Conservation (phyloP, 2,888 invertebrate genomes). For the Hirtodrosophila trivittata region DNA sequence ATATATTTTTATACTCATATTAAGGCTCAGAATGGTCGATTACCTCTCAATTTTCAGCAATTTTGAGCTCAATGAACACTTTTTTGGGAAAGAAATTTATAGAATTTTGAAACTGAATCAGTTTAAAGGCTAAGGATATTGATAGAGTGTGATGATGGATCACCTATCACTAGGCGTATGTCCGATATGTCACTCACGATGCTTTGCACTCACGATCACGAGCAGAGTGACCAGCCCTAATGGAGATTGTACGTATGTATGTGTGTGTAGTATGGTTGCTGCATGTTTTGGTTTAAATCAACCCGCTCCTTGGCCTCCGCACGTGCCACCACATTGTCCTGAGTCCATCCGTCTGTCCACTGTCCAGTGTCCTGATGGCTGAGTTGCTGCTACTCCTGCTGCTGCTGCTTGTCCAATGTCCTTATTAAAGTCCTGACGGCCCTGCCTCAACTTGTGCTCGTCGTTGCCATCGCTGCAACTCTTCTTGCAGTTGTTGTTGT, state of each 20-base stretch:
- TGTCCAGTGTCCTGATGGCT: constrained; percentile 42
- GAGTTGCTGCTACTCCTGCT: constrained; percentile 24
- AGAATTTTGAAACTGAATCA: too few species aligned
- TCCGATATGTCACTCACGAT: constrained; percentile 8
- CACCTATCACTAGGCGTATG: too few species aligned
- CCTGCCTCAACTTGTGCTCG: constrained; percentile 73
- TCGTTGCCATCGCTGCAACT: constrained; percentile 32
- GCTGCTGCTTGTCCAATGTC: constrained; percentile 70
- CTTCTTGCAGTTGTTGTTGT: constrained; percentile 22
- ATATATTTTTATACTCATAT: too few species aligned
- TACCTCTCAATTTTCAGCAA: too few species aligned
- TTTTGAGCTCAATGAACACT: too few species aligned
- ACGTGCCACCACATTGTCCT: constrained; percentile 60
- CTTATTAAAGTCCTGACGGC: constrained; percentile 74
- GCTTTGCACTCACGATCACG: constrained; percentile 11
- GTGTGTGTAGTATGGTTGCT: constrained; percentile 21
- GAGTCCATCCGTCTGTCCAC: constrained; percentile 29
- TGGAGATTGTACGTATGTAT: not conserved
- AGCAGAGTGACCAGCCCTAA: not conserved
- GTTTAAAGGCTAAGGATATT: too few species aligned
- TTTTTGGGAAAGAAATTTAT: too few species aligned
- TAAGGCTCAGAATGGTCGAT: too few species aligned
- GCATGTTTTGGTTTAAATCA: constrained; percentile 58
- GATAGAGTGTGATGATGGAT: too few species aligned
- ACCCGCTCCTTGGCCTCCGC: constrained; percentile 54